Evolutionary conservation across 2,888 invertebrate species (phyloP).

Genomic region (Drosophila falleni): DNA sequence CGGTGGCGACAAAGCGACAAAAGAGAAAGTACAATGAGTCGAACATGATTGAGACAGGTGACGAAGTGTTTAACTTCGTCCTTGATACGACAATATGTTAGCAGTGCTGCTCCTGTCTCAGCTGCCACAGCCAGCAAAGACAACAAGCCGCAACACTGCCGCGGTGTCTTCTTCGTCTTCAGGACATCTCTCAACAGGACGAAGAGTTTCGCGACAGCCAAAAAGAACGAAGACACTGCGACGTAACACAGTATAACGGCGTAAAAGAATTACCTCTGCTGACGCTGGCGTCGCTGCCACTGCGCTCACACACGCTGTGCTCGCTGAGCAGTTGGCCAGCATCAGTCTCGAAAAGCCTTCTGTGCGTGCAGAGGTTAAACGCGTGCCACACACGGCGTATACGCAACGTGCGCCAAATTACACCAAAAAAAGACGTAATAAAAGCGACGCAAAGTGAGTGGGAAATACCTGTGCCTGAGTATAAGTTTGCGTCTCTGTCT

Average conservation of each 20-base stretch:
- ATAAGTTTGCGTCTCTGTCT: not conserved
- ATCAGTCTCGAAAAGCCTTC: constrained; percentile 78
- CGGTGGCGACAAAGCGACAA: constrained; percentile 70
- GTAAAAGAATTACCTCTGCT: constrained; percentile 30
- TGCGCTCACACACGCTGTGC: constrained; percentile 46
- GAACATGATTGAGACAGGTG: constrained; percentile 52
- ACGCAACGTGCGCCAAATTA: constrained; percentile 60
- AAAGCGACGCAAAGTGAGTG: constrained; percentile 54
- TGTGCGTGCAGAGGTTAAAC: constrained; percentile 78
- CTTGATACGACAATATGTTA: constrained; percentile 81
- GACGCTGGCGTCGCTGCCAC: constrained; percentile 31
- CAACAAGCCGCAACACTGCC: constrained; percentile 25
- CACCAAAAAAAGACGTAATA: constrained; percentile 48
- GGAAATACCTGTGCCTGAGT: constrained; percentile 11
- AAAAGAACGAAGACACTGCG: constrained; percentile 16
- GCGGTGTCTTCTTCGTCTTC: constrained; percentile 57
- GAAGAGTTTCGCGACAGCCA: constrained; percentile 45
- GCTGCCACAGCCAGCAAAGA: constrained; percentile 40
- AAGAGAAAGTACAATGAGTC: constrained; percentile 57
- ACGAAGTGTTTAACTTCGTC: constrained; percentile 78
- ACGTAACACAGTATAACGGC: constrained; percentile 19
- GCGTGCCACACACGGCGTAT: constrained; percentile 71
- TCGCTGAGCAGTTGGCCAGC: constrained; percentile 46
- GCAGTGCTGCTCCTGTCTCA: constrained; percentile 35
- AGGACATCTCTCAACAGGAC: constrained; percentile 45